phyloP scores from a whole-genome alignment of 1,140 invertebrate species.

The Mesaphorura yosii region DNA sequence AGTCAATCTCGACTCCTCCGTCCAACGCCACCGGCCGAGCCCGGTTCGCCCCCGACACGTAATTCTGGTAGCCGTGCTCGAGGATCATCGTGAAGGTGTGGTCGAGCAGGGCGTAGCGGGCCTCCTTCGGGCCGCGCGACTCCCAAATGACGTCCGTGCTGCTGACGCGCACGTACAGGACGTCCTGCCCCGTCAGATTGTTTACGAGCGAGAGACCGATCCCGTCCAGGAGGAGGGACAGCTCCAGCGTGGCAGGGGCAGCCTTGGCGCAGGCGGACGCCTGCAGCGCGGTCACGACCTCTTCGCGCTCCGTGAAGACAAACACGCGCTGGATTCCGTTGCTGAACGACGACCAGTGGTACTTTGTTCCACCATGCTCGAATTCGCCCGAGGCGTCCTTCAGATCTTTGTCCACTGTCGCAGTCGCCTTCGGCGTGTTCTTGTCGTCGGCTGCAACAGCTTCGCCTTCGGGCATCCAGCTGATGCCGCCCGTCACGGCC shows the following conservation, averaged over 20 bases:
- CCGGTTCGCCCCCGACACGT: not conserved
- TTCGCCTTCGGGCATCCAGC: too few relatives aligned
- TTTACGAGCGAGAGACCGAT: not conserved
- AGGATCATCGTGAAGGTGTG: not conserved
- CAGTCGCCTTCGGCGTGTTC: too few relatives aligned
- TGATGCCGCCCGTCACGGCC: too few relatives aligned
- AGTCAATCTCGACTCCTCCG: not conserved
- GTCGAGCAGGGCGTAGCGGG: not conserved
- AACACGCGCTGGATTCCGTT: not conserved
- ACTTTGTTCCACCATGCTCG: not conserved
- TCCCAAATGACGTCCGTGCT: not conserved
- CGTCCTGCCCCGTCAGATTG: not conserved
- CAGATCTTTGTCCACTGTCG: too few relatives aligned
- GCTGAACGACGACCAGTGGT: not conserved
- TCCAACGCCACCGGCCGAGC: not conserved
- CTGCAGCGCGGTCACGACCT: not conserved
- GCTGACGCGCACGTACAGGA: not conserved
- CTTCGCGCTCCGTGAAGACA: not conserved
- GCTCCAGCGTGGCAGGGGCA: not conserved
- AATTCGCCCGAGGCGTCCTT: not conserved
- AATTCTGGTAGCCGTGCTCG: conserved; percentile 1
- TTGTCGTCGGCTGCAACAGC: not conserved
- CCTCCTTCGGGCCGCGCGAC: not conserved
- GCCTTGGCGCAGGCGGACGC: not conserved
- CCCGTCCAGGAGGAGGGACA: not conserved